These are phyloP conservation scores for Nannoperca obscura DNA, from an alignment of 2,797 vertebrate genomes.

Conservation along the genomic window DNA sequence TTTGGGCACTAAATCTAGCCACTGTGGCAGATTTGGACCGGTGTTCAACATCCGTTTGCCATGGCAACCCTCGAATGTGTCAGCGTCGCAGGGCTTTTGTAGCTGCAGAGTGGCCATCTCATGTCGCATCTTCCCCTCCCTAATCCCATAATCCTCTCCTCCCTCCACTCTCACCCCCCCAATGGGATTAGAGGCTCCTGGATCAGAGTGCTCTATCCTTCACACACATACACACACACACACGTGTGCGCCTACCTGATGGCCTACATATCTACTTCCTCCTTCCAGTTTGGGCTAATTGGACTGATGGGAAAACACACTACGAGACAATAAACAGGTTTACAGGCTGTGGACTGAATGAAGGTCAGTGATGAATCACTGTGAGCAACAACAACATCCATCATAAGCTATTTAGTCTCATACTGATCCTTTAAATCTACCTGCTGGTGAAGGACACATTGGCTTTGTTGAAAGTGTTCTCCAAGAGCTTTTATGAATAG, in stretches of 20 bases:
- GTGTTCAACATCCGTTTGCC: background rate
- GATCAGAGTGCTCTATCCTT: slow-evolving; percentile 46
- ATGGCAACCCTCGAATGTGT: background rate
- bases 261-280: slow-evolving; percentile 61
- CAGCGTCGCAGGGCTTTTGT: background rate
- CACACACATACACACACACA: slow-evolving; percentile 11
- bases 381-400: background rate
- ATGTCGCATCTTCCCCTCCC: slow-evolving; percentile 62
- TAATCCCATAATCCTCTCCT: slow-evolving; percentile 75
- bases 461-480: no score
- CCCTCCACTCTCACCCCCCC: slow-evolving; percentile 65
- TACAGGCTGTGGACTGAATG: background rate
- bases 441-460: background rate
- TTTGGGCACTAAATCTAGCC: background rate
- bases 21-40: background rate
- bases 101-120: slow-evolving; percentile 73
- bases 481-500: no score
- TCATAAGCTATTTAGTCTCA: background rate
- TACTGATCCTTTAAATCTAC: background rate
- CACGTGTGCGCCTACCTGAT: slow-evolving; percentile 40
- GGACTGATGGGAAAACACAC: slow-evolving; percentile 34
- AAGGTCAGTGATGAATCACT: slow-evolving; percentile 6
- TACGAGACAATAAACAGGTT: slow-evolving; percentile 29
- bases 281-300: slow-evolving; percentile 34
- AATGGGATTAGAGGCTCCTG: slow-evolving; percentile 67